Evolutionary conservation across 2,797 vertebrate species (phyloP), one percentile per base, ranked within the genome.

Genomic region (Pseudochirops corinnae): DNA sequence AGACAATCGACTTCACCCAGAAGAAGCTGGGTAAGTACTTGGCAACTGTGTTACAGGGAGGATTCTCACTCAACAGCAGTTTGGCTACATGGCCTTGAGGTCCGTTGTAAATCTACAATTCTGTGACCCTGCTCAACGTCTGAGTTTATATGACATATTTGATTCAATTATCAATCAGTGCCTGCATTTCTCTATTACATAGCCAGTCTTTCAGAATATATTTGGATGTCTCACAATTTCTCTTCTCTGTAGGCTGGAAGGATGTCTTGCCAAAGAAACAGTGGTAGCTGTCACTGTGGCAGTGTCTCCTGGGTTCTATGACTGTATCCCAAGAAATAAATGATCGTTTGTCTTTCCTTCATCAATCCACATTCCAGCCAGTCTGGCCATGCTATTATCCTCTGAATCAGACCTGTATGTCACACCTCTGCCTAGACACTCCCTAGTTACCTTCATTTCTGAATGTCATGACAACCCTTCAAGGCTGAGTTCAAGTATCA

Each of bases 321-420:
- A 87, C 39, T 87, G 74, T 87, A 87, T 87, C 74, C 31, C 74
- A 87, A 87, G 74, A 50, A 87, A 87, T 87, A 87, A 87, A 50
- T 50, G 9, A 10, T 26, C 0, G 9, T 10, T 46, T 50, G 39
- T 33, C 39, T 87, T 7, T 87, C n/a, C 5, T 16, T 14, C 39
- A 50, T 87, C 24, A 50, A 39, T 50, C 16, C 67, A 39, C 21
- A 10, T 82, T 87, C 10, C 39, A 50, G 21, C 39, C 21, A 50
- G 74, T 87, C 74, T 46, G 39, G 74, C 21, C 21, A 82, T 4
- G 10, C 3, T 9, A 46, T 82, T 46, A 46, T 26, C 74, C 39
- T 82, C 9, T 11, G 21, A 87, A 46, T 4, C 74, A 26, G 39
- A 28, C 39, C 74, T 82, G 6, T 82, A 39, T 82, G 29, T 24